Evolutionary conservation across 2,113 vertebrate species (phyloP), one percentile per base, ranked within the genome.

Genomic region (Nesoenas mayeri): DNA sequence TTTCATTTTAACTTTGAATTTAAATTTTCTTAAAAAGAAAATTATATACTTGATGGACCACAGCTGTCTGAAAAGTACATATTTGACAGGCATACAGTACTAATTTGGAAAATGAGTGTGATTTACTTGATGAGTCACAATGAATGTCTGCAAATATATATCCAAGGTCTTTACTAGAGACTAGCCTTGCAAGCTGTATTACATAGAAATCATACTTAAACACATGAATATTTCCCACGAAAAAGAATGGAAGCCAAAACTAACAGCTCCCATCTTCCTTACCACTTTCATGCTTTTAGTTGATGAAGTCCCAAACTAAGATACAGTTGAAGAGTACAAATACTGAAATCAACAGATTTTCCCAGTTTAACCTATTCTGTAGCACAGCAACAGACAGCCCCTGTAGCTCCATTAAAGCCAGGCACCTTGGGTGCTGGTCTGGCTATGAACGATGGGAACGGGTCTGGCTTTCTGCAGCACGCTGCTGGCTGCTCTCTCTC

Each of bases 41-140:
- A 96, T 93, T 19, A 91, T 89, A 93, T 69, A 97, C 91, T 97
- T 92, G 81, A 92, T 64, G 90, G 89, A 85, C 82, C 78, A 71
- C 91, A 97, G 93, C 87, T 97, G 91, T 67, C 74, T 95, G 85
- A 60, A 95, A 95, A 96, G 91, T 82, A 82, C 54, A 81, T 51
- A 96, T 95, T 95, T 95, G 50, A 83, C 69, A 93, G n/a, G 36
- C 92, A 71, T n/a, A 84, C 44, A 93, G 85, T 31, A 75, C 90
- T 91, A 81, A 96, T 96, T 96, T 96, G 53, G 93, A 96, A 97
- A 97, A 97, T 95, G 70, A 96, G 80, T 95, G 88, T 91, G 72
- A 95, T 97, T 94, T 97, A 85, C 91, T 94, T 93, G 93, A 96
- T 97, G 96, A 97, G 88, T 97, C 97, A 96, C 85, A 91, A 93